Percentiles rank a stretch among this genome's conserved stretches.
Conservation (phyloP, 2,797 vertebrate genomes). For the Notolabrus celidotus region DNA sequence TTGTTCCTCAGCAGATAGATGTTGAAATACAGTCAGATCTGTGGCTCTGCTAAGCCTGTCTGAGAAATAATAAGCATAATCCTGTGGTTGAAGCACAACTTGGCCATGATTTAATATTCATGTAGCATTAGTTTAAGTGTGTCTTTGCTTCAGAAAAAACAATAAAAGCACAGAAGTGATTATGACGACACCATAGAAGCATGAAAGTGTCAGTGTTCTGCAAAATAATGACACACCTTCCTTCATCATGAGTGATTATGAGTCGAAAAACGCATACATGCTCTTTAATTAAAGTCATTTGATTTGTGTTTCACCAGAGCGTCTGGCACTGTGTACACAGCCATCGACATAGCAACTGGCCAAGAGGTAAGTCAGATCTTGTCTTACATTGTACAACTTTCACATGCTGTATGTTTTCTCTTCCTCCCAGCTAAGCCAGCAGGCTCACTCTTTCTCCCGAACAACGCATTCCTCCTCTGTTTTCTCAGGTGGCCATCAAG, state of each 20-base stretch:
- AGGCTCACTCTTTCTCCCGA: not conserved
- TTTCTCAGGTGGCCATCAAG: conserved; percentile 95
- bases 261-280: not conserved
- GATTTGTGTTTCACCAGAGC: conserved; percentile 85
- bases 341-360: conserved; percentile 96
- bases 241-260: not conserved
- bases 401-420: conserved; percentile 1
- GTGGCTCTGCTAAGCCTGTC: not conserved
- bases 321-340: conserved; percentile 98
- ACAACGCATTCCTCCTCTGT: conserved; percentile 23
- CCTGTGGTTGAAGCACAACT: not conserved
- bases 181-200: not conserved
- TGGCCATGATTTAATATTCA: not conserved
- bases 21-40: not conserved
- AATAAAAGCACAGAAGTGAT: not conserved
- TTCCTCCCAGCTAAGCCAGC: not conserved
- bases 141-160: no score
- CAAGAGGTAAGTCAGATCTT: conserved; percentile 88
- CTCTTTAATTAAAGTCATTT: conserved; percentile 15
- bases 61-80: not conserved
- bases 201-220: not conserved
- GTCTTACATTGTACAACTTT: not conserved
- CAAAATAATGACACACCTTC: not conserved
- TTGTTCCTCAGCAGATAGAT: no score
- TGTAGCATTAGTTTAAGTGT: no score